phyloP scores from a whole-genome alignment of 2,797 vertebrate species.

The Columba guinea region DNA sequence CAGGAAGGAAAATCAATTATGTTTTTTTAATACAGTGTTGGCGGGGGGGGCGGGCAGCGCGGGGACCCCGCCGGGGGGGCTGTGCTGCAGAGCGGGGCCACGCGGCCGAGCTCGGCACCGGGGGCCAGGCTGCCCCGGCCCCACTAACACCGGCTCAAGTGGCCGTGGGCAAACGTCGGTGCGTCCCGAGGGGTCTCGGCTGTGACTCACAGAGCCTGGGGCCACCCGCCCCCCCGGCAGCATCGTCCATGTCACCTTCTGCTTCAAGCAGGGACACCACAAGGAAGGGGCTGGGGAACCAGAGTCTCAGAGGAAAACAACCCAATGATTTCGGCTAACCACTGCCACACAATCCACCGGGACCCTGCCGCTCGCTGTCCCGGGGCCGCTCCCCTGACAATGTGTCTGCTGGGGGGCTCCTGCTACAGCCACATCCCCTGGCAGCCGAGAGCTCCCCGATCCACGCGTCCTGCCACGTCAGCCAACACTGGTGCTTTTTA shows the following conservation, averaged over 20 bases:
- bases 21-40: not conserved
- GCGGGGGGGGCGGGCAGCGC: not conserved
- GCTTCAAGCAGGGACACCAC: not conserved
- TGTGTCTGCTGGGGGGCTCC: not conserved
- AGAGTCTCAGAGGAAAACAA: not conserved
- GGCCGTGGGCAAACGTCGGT: not conserved
- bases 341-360: accelerated
- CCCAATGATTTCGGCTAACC: not conserved
- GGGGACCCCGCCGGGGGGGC: not conserved
- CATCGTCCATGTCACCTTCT: not conserved
- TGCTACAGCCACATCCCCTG: accelerated
- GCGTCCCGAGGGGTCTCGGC: accelerated
- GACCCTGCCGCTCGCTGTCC: not conserved
- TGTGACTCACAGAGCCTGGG: not conserved
- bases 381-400: not conserved
- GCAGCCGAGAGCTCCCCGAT: not conserved
- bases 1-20: conserved; percentile 51
- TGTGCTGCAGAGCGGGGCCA: not conserved
- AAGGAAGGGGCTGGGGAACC: not conserved
- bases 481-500: not conserved
- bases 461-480: not conserved
- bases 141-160: accelerated
- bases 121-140: accelerated
- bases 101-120: accelerated
- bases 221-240: not conserved